Conservation (phyloP, 2,888 invertebrate species). For the Tupiocoris notatus region DNA sequence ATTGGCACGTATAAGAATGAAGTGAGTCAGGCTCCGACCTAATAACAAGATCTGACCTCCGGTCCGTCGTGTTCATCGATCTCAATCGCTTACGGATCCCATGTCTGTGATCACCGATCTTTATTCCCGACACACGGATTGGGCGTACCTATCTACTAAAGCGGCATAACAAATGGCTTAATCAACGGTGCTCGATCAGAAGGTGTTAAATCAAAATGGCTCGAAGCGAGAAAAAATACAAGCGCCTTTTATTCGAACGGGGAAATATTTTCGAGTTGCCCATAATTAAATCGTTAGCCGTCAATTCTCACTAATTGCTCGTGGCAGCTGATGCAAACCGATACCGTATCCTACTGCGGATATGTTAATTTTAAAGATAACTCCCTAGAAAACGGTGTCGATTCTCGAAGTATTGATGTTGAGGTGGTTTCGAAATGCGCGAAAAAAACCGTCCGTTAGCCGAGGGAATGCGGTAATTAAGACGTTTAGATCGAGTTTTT, state of each 20-base stretch:
- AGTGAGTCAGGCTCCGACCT: slow-evolving; percentile 5
- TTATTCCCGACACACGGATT: background rate
- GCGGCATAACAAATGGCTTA: slow-evolving; percentile 40
- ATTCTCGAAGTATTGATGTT: no score
- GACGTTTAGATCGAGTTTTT: no score
- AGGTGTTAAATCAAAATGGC: slow-evolving; percentile 44
- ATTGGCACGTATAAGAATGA: background rate
- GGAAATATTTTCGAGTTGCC: slow-evolving; percentile 7
- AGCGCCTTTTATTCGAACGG: background rate
- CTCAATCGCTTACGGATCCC: slow-evolving; percentile 7
- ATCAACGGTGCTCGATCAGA: slow-evolving; percentile 37
- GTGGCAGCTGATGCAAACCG: background rate
- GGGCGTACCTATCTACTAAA: background rate
- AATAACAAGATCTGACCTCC: background rate
- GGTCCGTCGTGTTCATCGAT: slow-evolving; percentile 5
- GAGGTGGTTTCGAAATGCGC: no score
- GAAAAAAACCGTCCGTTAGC: no score
- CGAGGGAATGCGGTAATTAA: no score
- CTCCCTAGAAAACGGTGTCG: no score
- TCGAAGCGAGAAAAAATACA: slow-evolving; percentile 16
- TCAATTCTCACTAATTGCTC: slow-evolving; percentile 29
- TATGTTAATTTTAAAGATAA: background rate
- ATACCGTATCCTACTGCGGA: no score
- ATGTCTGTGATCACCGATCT: background rate
- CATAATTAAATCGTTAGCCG: slow-evolving; percentile 25